Conservation (phyloP, 2,113 vertebrate genomes). For the Corythaeola cristata region DNA sequence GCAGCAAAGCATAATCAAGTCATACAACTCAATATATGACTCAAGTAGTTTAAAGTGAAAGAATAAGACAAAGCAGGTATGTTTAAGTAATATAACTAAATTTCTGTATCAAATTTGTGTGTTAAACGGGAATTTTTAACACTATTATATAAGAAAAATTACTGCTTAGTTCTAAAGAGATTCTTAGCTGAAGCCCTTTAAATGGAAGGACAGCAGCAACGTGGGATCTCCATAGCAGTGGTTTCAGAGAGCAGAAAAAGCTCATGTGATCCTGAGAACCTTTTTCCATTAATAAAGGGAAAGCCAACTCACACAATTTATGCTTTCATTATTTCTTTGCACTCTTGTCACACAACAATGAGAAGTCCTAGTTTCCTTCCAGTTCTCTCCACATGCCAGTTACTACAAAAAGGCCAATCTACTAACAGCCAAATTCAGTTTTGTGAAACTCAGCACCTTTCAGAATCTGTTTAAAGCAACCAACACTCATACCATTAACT, state of each 20-base stretch:
- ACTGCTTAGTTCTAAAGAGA: not conserved
- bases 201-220: not conserved
- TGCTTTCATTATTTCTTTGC: constrained; percentile 44
- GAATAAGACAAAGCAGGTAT: not conserved
- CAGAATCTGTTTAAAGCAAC: not conserved
- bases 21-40: not conserved
- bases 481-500: not conserved
- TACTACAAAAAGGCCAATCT: not conserved
- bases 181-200: not conserved
- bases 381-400: constrained; percentile 4
- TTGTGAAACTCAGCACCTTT: not conserved
- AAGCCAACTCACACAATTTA: constrained; percentile 33
- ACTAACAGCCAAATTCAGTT: constrained; percentile 9
- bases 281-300: constrained; percentile 12
- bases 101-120: not conserved
- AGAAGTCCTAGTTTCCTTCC: constrained; percentile 38
- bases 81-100: not conserved
- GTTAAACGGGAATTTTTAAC: not conserved
- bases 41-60: not conserved
- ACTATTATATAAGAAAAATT: not conserved
- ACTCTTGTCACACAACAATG: not conserved
- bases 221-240: not conserved
- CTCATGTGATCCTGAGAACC: constrained; percentile 19
- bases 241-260: not conserved
- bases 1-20: not conserved